A percentile compares a stretch with the other conserved stretches of the same genome.
Evolutionary conservation across 2,888 invertebrate species (phyloP).

Genomic region (Hypomecis atomaria): DNA sequence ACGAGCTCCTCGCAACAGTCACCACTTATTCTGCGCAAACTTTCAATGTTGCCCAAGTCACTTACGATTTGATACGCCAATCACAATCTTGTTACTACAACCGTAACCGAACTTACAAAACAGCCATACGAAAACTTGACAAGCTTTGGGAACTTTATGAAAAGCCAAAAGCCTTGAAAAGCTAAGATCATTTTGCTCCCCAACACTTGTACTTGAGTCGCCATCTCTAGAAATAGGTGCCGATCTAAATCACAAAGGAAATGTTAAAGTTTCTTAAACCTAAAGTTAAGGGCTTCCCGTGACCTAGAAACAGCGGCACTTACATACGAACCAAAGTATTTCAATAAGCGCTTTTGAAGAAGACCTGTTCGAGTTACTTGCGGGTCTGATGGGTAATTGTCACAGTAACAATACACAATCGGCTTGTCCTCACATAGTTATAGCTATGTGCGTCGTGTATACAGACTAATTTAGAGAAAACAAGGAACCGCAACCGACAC

Average conservation of each 20-base stretch:
- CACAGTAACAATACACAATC: constrained; percentile 28
- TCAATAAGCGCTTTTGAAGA: constrained; percentile 69
- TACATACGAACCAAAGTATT: constrained; percentile 63
- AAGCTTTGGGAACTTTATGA: constrained; percentile 1
- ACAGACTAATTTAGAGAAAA: no score
- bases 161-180: constrained; percentile 10
- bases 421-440: not conserved
- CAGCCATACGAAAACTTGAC: constrained; percentile 9
- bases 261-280: constrained; percentile 52
- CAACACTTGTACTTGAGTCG: constrained; percentile 21
- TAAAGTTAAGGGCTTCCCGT: constrained; percentile 50
- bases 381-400: constrained; percentile 47
- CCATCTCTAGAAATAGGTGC: constrained; percentile 18
- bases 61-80: constrained; percentile 4
- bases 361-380: constrained; percentile 56
- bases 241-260: constrained; percentile 58
- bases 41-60: no score
- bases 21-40: no score
- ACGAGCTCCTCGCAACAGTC: not conserved
- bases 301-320: constrained; percentile 66
- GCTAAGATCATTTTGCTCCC: constrained; percentile 24
- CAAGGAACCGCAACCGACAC: no score
- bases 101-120: constrained; percentile 4
- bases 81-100: not conserved
- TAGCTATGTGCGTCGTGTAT: no score